These are phyloP conservation scores for Eugnorisma glareosa DNA, from an alignment of 2,888 invertebrate species.

Conservation along the genomic window DNA sequence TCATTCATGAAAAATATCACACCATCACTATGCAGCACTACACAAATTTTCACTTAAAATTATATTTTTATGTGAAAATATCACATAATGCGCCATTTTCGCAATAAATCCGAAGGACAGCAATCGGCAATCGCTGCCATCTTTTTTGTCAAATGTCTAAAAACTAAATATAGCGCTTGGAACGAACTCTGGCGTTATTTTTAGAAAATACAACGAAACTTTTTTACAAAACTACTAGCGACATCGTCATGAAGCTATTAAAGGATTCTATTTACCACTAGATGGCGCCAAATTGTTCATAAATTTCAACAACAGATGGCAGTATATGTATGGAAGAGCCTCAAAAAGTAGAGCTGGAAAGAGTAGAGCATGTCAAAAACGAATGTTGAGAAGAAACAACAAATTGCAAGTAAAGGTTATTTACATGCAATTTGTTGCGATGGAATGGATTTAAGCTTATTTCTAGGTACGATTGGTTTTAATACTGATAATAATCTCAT, in stretches of 20 bases:
- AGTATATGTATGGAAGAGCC: constrained; percentile 20
- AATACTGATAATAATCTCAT: not conserved
- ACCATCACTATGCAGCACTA: constrained; percentile 89
- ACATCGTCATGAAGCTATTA: constrained; percentile 74
- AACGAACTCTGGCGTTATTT: constrained; percentile 91
- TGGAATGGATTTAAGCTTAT: not conserved
- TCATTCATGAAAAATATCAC: constrained; percentile 87
- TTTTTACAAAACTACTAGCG: constrained; percentile 71
- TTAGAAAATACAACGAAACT: constrained; percentile 85
- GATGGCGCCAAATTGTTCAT: constrained; percentile 68
- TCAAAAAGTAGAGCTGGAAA: not conserved
- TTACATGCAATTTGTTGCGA: not conserved
- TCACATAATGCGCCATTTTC: constrained; percentile 90
- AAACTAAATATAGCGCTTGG: constrained; percentile 90
- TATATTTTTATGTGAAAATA: constrained; percentile 87
- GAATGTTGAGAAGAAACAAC: not conserved
- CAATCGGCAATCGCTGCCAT: constrained; percentile 90
- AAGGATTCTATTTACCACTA: constrained; percentile 46
- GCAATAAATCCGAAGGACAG: constrained; percentile 88
- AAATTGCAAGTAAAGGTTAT: too few relatives aligned
- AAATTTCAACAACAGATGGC: constrained; percentile 47
- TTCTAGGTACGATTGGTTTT: not conserved
- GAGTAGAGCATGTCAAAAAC: not conserved
- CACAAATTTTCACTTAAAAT: constrained; percentile 89
- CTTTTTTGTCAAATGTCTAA: constrained; percentile 91